These are phyloP conservation scores for Leptocoma aspasia DNA, from an alignment of 2,113 vertebrate genomes.

Conservation along the genomic window DNA sequence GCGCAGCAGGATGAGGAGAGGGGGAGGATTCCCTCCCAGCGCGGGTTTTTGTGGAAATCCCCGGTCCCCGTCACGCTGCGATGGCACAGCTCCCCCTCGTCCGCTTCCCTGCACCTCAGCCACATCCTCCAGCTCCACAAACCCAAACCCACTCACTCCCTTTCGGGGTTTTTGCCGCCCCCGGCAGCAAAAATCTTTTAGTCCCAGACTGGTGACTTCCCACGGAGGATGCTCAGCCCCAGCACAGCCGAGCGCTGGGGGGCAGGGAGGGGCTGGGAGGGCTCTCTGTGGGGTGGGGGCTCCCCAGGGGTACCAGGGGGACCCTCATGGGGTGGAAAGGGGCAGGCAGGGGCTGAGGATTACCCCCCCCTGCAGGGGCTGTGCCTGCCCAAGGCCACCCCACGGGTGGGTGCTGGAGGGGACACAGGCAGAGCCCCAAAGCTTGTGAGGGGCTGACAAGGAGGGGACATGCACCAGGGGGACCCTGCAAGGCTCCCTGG, in stretches of 20 bases:
- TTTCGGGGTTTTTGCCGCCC: background rate
- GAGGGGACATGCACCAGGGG: accelerated
- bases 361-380: background rate
- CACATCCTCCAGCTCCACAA: background rate
- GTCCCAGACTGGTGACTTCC: background rate
- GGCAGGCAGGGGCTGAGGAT: background rate
- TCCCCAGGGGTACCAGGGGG: background rate
- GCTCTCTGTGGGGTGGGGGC: background rate
- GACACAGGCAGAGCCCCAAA: background rate
- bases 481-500: background rate
- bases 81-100: background rate
- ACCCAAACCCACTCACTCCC: background rate
- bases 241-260: background rate
- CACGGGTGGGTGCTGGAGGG: background rate
- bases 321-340: background rate
- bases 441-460: background rate
- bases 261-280: background rate
- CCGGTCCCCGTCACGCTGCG: background rate
- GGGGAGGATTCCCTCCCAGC: background rate
- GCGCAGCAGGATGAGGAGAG: background rate
- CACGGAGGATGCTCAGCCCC: background rate
- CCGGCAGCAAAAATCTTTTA: background rate
- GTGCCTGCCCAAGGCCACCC: background rate
- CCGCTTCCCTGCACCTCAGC: background rate
- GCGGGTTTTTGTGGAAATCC: background rate